Evolutionary conservation across 2,113 vertebrate genomes (phyloP), one percentile per base, ranked within the genome.

Genomic region (Calyptommatus sinebrachiatus): DNA sequence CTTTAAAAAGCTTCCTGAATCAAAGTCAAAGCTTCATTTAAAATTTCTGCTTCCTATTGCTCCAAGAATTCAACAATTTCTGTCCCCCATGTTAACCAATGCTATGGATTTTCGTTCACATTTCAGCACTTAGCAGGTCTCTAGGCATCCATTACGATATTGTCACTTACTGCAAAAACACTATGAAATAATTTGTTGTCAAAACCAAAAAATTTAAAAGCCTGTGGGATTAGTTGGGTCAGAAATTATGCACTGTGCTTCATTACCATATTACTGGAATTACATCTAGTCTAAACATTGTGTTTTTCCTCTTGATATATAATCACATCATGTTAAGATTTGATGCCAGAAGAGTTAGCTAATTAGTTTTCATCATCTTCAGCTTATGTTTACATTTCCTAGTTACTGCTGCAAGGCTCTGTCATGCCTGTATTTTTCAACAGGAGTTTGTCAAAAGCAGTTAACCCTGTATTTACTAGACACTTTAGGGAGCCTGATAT

Each of bases 221-320:
- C 46, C 62, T 62, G 24, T 53, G 9, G 60, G 6, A 76, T 87
- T 81, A 26, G 48, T 14, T 65, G 26, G 53, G 60, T 86, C 77
- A 79, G 81, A 86, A 88, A 86, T 83, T 31, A 79, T 60, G 22
- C 18, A 61, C 67, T 85, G 78, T 81, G 78, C 69, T 78, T 81
- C 75, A 74, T 71, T 80, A 61, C 53, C 74, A 61, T 41, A 61
- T 74, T 82, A 76, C 45, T 66, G 62, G 63, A 88, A 87, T 79
- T 31, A 68, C 4, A 78, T 35, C 14, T 80, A 83, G 65, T 73
- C 71, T 71, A 82, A 82, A 80, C 16, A 69, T 22, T 24, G 82
- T 84, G 35, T 28, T 81, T 89, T 28, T 45, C 76, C 83, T 83
- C 81, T 3, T 1, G 53, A 86, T 84, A 71, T 31, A 79, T 66